phyloP scores from a whole-genome alignment of 2,113 vertebrate species.

The Chauna torquata region DNA sequence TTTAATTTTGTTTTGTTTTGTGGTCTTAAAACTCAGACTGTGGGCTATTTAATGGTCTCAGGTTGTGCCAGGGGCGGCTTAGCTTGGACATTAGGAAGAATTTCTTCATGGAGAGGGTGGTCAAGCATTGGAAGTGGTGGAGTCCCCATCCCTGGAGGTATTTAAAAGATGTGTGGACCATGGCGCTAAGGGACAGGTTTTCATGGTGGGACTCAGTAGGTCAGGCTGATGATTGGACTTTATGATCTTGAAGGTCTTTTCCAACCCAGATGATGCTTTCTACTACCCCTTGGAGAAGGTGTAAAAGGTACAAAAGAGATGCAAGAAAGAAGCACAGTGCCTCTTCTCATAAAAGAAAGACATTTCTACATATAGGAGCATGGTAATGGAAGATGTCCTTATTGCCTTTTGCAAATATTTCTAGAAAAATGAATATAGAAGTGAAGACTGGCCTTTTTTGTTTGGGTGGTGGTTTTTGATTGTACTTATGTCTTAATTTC shows the following conservation, averaged over 20 bases:
- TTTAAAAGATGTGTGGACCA: no score
- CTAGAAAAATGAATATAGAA: neutral
- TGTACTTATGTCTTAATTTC: neutral
- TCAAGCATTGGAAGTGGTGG: no score
- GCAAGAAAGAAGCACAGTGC: neutral
- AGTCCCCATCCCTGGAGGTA: no score
- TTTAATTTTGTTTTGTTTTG: neutral
- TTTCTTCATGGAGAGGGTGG: no score
- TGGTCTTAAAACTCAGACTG: neutral
- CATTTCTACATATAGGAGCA: neutral
- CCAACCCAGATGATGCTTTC: neutral
- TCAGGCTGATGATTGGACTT: no score
- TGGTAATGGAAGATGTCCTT: neutral
- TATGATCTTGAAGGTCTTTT: no score
- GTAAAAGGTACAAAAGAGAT: neutral
- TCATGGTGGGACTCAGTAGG: no score
- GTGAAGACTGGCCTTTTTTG: neutral
- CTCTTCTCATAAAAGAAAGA: neutral
- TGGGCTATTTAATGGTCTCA: neutral
- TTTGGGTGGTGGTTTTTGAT: neutral
- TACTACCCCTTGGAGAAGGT: neutral
- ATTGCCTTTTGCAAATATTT: neutral
- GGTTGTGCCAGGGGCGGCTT: neutral
- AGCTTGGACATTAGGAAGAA: neutral
- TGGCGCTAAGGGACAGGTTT: no score